Evolutionary conservation across 2,113 vertebrate species (phyloP).

Genomic region (Ictalurus furcatus): DNA sequence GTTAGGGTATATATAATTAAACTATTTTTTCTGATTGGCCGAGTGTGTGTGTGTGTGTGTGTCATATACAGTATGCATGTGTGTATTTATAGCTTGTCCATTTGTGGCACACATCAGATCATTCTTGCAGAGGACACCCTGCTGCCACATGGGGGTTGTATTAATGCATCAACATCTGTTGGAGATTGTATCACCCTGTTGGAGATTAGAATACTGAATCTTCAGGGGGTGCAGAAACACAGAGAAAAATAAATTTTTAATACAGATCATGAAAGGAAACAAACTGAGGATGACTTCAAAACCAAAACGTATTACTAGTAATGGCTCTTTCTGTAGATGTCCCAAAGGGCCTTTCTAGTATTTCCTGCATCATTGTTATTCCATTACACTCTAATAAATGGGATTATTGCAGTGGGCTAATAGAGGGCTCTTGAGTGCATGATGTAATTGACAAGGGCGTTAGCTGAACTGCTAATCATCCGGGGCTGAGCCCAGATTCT

Average conservation of each 20-base stretch:
- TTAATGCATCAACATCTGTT: constrained; percentile 11
- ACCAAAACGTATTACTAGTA: background rate
- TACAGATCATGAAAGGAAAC: background rate
- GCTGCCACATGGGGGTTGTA: background rate
- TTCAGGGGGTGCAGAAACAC: background rate
- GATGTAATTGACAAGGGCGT: background rate
- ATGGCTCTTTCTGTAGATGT: background rate
- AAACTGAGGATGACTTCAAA: constrained; percentile 6
- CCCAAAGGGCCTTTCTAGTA: background rate
- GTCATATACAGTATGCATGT: background rate
- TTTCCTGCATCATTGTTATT: constrained; percentile 23
- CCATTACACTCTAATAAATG: constrained; percentile 19
- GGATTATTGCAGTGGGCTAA: background rate
- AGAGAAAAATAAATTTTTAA: background rate
- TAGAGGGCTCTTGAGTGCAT: background rate
- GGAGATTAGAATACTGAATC: background rate
- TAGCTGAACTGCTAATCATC: too few relatives aligned
- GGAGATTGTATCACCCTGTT: constrained; percentile 6
- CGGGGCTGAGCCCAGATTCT: too few relatives aligned
- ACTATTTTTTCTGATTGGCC: constrained; percentile 7
- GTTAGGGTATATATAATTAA: background rate
- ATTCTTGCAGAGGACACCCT: background rate
- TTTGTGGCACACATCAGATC: constrained; percentile 7
- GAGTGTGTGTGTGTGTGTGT: too few relatives aligned
- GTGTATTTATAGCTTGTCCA: constrained; percentile 11